phyloP scores from a whole-genome alignment of 2,888 invertebrate genomes.

The Agrochola lota region DNA sequence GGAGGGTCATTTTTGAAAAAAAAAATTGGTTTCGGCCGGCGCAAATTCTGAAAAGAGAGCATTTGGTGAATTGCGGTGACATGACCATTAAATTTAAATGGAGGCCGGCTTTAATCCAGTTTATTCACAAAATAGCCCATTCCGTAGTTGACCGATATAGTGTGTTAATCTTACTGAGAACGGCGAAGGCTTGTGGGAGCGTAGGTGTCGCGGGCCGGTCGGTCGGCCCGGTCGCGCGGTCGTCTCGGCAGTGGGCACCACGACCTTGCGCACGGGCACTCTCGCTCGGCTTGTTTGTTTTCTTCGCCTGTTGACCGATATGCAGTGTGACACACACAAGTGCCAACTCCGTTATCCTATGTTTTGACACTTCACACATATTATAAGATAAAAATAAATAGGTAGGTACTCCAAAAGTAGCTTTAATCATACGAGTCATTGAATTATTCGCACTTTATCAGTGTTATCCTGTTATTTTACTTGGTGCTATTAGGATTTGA shows the following conservation, averaged over 20 bases:
- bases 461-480: background rate
- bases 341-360: constrained; percentile 45
- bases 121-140: constrained; percentile 11
- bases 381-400: constrained; percentile 13
- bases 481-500: constrained; percentile 14
- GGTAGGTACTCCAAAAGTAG: constrained; percentile 1
- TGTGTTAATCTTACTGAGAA: background rate
- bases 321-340: constrained; percentile 13
- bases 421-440: constrained; percentile 10
- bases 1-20: background rate
- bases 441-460: constrained; percentile 21
- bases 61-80: background rate
- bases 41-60: background rate
- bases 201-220: background rate
- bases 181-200: constrained; percentile 51
- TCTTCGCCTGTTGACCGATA: constrained; percentile 51
- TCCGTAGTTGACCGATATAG: constrained; percentile 24
- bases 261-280: constrained; percentile 68
- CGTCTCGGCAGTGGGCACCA: constrained; percentile 17
- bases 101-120: background rate
- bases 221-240: background rate
- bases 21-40: background rate
- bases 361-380: constrained; percentile 18
- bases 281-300: constrained; percentile 52
- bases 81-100: background rate